Conservation (phyloP, 2,888 invertebrate species). For the Trachelus stipa region DNA sequence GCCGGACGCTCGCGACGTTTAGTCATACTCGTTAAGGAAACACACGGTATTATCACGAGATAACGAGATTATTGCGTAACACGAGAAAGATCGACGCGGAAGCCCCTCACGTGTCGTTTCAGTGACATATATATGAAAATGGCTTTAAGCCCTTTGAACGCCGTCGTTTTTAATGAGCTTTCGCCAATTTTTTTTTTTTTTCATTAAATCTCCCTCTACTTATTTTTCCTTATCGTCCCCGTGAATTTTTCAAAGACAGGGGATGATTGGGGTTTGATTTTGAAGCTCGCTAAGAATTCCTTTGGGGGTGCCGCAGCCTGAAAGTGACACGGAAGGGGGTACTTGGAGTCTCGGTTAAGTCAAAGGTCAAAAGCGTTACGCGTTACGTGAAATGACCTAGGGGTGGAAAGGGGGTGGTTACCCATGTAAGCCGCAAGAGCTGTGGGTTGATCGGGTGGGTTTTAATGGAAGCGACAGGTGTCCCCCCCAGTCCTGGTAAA, state of each 20-base stretch:
- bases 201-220: neutral
- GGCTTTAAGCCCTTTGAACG: neutral
- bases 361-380: neutral
- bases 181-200: too few relatives aligned
- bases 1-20: neutral
- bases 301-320: neutral
- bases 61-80: neutral
- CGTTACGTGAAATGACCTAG: neutral
- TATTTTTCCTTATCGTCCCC: neutral
- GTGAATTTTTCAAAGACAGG: neutral
- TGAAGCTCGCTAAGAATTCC: neutral
- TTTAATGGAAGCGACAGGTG: neutral
- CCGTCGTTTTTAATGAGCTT: neutral
- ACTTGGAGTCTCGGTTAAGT: neutral
- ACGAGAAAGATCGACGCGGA: neutral
- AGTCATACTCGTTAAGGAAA: neutral
- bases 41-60: neutral
- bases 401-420: too few relatives aligned
- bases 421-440: neutral
- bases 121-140: too few relatives aligned
- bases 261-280: neutral
- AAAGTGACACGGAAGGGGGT: neutral
- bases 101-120: neutral
- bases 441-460: neutral
- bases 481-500: neutral